Base-by-base conservation (phyloP, 2,888 invertebrate genomes). In the Mimachlamys varia region DNA sequence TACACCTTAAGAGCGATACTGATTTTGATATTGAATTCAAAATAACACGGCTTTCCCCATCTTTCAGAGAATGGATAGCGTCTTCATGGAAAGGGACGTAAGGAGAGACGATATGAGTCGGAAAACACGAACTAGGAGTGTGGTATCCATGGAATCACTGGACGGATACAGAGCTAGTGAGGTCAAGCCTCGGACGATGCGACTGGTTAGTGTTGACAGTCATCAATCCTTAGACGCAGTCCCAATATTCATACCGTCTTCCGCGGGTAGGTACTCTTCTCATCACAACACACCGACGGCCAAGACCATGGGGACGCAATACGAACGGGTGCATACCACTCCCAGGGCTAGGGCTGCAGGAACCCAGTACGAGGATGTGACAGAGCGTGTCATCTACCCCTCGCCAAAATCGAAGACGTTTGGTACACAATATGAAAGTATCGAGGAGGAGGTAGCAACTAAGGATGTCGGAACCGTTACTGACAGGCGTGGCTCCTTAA, bases 341-440 rank as follows among this genome's bases (percentile, higher is more conserved):
- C 76, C 76, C 0, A 76, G 10, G 76, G 33, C 33, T 33, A 76
- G 76, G 76, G 22, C 19, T 76, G 76, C 76, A 27, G 76, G 76
- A 10, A 76, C 76, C 19, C 76, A 76, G 33, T 76, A 76, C 33
- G 76, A 76, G 17, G 76, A 76, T 15, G 33, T 33, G 0, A 22
- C 33, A 22, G 76, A 76, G 33, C 76, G 76, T 27, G 76, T 76
- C 76, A 76, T 76, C 2, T 76, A 76, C 76, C 76, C 76, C 33
- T 33, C 76, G 12, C 76, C 76, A 1, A 76, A 76, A 27, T 76
- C 76, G 0, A 76, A 76, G 76, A 76, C 76, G 12, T 76, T 76
- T 27, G 76, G 76, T 76, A 76, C 76, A 76, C 76, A 76, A 33
- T 76, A 76, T 76, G 76, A 76, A 76, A 13, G 76, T 33, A 76